These are phyloP conservation scores for Sander vitreus DNA, from an alignment of 2,113 vertebrate species.

Conservation along the genomic window DNA sequence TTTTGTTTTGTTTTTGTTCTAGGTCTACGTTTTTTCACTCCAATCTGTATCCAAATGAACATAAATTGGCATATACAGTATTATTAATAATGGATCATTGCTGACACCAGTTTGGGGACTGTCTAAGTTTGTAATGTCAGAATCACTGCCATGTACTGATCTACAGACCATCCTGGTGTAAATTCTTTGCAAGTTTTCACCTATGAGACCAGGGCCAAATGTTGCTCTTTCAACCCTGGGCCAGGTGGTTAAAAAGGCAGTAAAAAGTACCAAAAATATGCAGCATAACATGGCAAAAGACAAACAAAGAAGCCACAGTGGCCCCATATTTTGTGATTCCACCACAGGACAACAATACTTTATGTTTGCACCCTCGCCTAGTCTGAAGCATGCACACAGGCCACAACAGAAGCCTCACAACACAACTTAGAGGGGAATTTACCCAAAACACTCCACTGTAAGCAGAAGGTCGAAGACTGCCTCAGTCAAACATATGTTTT, in stretches of 20 bases:
- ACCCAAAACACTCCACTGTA: constrained; percentile 36
- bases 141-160: neutral
- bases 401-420: constrained; percentile 58
- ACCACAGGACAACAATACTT: constrained; percentile 53
- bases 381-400: constrained; percentile 53
- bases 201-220: neutral
- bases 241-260: constrained; percentile 47
- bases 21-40: neutral
- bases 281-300: constrained; percentile 45
- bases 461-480: constrained; percentile 20
- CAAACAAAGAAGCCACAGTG: constrained; percentile 55
- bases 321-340: constrained; percentile 28
- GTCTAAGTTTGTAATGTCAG: neutral
- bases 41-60: neutral
- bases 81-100: neutral
- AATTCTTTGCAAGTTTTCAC: neutral
- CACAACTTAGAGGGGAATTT: constrained; percentile 48
- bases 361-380: constrained; percentile 44
- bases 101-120: neutral
- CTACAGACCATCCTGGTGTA: neutral
- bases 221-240: neutral
- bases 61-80: neutral
- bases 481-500: constrained; percentile 35
- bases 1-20: neutral
- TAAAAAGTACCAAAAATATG: constrained; percentile 44